Conservation (phyloP, 2,888 invertebrate genomes). For the Rhingia campestris region DNA sequence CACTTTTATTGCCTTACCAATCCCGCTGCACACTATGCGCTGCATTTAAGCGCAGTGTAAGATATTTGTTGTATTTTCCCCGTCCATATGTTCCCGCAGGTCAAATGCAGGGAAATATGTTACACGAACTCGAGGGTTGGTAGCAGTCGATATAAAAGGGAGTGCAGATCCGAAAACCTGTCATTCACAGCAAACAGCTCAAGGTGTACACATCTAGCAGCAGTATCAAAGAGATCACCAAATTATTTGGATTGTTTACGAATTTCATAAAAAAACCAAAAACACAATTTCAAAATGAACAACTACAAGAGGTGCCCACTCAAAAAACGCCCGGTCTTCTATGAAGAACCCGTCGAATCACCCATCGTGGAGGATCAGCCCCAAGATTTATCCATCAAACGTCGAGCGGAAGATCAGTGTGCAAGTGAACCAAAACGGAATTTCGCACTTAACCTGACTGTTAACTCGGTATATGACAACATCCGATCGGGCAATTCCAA, state of each 20-base stretch:
- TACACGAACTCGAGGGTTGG: conserved; percentile 46
- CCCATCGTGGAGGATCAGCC: conserved; percentile 76
- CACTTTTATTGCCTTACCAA: conserved; percentile 39
- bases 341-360: conserved; percentile 87
- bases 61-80: conserved; percentile 59
- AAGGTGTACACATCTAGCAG: conserved; percentile 77
- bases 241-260: conserved; percentile 49
- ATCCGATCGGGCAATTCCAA: neutral
- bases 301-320: conserved; percentile 95
- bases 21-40: conserved; percentile 9
- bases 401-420: conserved; percentile 75
- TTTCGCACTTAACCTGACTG: conserved; percentile 80
- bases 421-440: conserved; percentile 78
- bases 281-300: conserved; percentile 83
- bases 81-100: conserved; percentile 65
- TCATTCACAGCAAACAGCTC: conserved; percentile 80
- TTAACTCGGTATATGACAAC: conserved; percentile 72
- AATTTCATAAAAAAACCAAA: conserved; percentile 47
- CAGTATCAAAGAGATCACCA: conserved; percentile 26
- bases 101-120: conserved; percentile 29
- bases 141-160: conserved; percentile 55
- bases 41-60: conserved; percentile 44
- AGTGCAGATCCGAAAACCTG: conserved; percentile 79
- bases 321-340: conserved; percentile 93
- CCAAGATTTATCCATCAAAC: conserved; percentile 81